Conservation (phyloP, 2,113 vertebrate genomes). For the Gasterosteus aculeatus region DNA sequence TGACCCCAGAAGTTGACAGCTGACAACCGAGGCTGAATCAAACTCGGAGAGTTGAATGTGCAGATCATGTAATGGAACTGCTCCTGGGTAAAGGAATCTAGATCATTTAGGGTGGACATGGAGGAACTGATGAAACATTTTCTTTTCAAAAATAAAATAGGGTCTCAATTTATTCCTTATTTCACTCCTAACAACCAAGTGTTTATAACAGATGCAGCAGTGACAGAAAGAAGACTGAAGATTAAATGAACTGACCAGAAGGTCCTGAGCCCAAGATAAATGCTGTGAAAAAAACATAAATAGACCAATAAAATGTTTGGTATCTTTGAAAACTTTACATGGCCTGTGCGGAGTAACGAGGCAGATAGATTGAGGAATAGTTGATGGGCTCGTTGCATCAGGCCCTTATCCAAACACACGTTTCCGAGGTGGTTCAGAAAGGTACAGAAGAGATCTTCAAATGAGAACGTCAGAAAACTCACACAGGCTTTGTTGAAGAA, state of each 20-base stretch:
- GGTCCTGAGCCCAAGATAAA: neutral
- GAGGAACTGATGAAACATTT: neutral
- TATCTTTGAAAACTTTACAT: conserved; percentile 7
- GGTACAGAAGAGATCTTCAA: too few species aligned
- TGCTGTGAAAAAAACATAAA: conserved; percentile 4
- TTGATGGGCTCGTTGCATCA: neutral
- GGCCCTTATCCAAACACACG: too few species aligned
- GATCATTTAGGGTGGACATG: neutral
- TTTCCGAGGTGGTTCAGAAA: too few species aligned
- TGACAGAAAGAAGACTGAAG: neutral
- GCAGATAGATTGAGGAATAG: neutral
- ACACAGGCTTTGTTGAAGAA: too few species aligned
- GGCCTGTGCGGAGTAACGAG: neutral
- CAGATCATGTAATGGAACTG: neutral
- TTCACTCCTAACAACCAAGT: neutral
- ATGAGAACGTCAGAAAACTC: too few species aligned
- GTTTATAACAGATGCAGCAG: neutral
- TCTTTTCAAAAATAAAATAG: too few species aligned
- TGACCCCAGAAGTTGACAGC: conserved; percentile 24
- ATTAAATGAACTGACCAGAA: neutral
- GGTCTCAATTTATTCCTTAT: too few species aligned
- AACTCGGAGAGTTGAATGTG: conserved; percentile 19
- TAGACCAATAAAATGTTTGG: neutral
- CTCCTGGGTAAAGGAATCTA: conserved; percentile 7
- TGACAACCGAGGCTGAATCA: neutral